Evolutionary conservation across 2,888 invertebrate species (phyloP), one percentile per base, ranked within the genome.

Genomic region (Diarsia brunnea): DNA sequence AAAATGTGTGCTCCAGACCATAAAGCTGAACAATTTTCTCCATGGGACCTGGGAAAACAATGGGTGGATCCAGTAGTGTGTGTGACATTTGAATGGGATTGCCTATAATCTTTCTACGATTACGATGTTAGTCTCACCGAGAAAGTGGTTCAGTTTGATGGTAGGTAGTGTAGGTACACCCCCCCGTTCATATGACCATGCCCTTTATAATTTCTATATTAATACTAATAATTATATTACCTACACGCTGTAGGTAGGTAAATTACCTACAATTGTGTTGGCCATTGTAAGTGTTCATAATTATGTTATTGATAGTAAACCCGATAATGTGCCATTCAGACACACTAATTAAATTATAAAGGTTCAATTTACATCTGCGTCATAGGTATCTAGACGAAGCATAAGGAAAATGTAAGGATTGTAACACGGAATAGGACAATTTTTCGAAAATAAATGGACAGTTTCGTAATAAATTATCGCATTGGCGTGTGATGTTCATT

Each of bases 321-420:
- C 16, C 4, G 64, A 31, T 47, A 72, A 67, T 72, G 45, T 55
- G 55, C 8, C 8, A 58, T 16, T 21, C 31, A 73, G 58, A 68
- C 58, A 10, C 24, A 47, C 68, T 68, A 66, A 68, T 49, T 68
- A 16, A 47, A 73, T 58, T 65, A 45, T 45, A 53, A 24, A 10
- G 21, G 19, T 16, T 21, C 14, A 43, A 65, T 60, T 69, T 11
- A 45, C 27, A 47, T 27, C 55, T 55, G 27, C 19, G 27, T 19
- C 19, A 11, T 31, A 10, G 27, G 10, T 19, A 19, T 27, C 4
- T 31, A 60, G 60, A 60, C 58, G 58, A 1, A 27, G 27, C 58
- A 27, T 19, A 58, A 27, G 4, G 19, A 19, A 19, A 19, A 27
- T 12, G 27, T 58, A 27, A 0, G 16, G 16, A 58, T 16, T 24